phyloP scores from a whole-genome alignment of 2,888 invertebrate species.

The Caenorhabditis macrosperma region DNA sequence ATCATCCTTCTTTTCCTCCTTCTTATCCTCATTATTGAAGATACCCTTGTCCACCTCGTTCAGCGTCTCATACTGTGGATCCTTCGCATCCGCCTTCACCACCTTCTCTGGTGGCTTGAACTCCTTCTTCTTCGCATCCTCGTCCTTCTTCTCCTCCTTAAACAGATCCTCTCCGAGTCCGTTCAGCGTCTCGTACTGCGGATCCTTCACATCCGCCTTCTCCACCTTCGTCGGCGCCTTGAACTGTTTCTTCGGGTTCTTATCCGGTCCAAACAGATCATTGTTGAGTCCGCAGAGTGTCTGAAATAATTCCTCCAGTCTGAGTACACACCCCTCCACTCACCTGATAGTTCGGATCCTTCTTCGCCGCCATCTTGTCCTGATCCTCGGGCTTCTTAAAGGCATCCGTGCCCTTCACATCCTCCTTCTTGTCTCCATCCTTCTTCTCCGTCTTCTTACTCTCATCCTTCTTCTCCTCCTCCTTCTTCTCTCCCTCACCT shows the following conservation, averaged over 20 bases:
- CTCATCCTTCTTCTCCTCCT: constrained; percentile 10
- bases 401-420: constrained; percentile 35
- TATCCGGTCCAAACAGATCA: constrained; percentile 57
- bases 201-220: constrained; percentile 65
- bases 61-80: constrained; percentile 65
- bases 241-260: constrained; percentile 63
- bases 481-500: constrained; percentile 12
- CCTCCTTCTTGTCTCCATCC: constrained; percentile 44
- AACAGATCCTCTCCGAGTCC: constrained; percentile 61
- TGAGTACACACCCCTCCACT: neutral
- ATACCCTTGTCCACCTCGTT: constrained; percentile 62
- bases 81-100: constrained; percentile 61
- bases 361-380: constrained; percentile 49
- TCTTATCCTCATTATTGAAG: constrained; percentile 55
- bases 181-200: constrained; percentile 62
- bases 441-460: constrained; percentile 15
- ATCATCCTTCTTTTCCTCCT: constrained; percentile 25
- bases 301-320: constrained; percentile 16
- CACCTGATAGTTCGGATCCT: constrained; percentile 63
- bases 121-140: constrained; percentile 61
- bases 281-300: constrained; percentile 43
- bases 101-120: constrained; percentile 62
- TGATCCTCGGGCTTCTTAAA: constrained; percentile 58
- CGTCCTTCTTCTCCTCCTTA: constrained; percentile 47
- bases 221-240: constrained; percentile 59